Conservation (phyloP, 1,140 invertebrate species). For the Drosophila erecta region DNA sequence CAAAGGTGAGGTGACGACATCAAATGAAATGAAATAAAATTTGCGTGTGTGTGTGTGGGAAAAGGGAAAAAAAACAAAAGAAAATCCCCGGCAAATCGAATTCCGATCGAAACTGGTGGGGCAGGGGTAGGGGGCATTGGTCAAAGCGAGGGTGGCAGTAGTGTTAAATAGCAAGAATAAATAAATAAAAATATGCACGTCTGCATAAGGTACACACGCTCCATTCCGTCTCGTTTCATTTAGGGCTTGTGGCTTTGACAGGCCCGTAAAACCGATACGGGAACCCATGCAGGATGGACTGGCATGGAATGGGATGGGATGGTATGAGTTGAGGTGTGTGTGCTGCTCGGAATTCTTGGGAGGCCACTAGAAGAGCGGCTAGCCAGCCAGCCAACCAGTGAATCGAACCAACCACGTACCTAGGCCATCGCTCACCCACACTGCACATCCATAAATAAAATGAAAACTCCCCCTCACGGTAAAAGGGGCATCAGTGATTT, state of each 20-base stretch:
- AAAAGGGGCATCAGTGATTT: conserved; percentile 11
- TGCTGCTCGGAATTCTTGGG: conserved; percentile 11
- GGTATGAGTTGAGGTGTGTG: background rate
- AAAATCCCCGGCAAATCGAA: conserved; percentile 31
- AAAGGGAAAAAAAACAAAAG: background rate
- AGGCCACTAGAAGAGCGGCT: background rate
- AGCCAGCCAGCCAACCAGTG: background rate
- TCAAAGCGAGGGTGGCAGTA: conserved; percentile 3
- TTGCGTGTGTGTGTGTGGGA: no score
- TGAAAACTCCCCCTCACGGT: conserved; percentile 12
- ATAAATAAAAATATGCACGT: conserved; percentile 47
- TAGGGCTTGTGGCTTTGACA: conserved; percentile 52
- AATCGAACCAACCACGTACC: conserved; percentile 18
- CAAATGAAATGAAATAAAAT: background rate
- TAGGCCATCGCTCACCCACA: conserved; percentile 39
- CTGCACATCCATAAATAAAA: conserved; percentile 22
- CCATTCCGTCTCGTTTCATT: conserved; percentile 8
- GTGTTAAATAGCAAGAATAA: conserved; percentile 10
- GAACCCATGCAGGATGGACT: background rate
- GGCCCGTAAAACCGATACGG: conserved; percentile 10
- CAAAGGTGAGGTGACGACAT: conserved; percentile 10
- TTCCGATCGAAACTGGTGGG: conserved; percentile 16
- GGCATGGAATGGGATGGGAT: background rate
- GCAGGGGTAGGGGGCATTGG: no score
- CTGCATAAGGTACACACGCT: conserved; percentile 21